phyloP scores from a whole-genome alignment of 2,888 invertebrate species.

The Nemoura dubitans region DNA sequence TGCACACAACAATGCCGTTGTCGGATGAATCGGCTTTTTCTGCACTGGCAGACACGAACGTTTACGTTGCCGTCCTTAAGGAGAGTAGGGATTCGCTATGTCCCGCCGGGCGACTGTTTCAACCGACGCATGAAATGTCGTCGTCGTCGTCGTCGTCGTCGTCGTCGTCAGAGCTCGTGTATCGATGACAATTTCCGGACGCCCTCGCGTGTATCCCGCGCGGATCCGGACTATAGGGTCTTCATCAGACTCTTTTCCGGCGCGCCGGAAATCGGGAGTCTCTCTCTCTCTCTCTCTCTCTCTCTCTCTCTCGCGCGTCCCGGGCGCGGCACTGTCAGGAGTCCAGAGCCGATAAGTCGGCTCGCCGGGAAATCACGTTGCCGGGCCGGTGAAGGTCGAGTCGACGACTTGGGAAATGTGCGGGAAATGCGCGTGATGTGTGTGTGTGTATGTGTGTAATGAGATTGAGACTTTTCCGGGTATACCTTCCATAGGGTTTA shows the following conservation, averaged over 20 bases:
- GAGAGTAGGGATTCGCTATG: background rate
- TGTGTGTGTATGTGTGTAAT: too few species aligned
- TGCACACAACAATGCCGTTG: too few species aligned
- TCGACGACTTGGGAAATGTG: too few species aligned
- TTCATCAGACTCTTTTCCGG: constrained; percentile 16
- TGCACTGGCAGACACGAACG: too few species aligned
- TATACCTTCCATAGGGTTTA: too few species aligned
- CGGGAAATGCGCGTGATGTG: too few species aligned
- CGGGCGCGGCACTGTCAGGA: background rate
- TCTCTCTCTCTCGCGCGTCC: too few species aligned
- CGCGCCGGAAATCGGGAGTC: constrained; percentile 29
- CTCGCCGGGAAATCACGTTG: background rate
- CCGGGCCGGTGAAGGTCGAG: background rate
- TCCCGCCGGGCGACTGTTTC: background rate
- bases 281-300: too few species aligned
- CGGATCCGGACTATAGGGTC: background rate
- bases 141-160: background rate
- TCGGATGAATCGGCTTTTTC: too few species aligned
- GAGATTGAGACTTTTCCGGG: too few species aligned
- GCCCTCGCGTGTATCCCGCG: too few species aligned
- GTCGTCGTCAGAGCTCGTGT: background rate
- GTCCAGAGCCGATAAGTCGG: background rate
- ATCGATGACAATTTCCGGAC: constrained; percentile 27
- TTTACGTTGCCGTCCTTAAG: background rate
- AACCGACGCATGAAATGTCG: background rate